Evolutionary conservation across 2,797 vertebrate genomes (phyloP), one percentile per base, ranked within the genome.

Genomic region (Coendou prehensilis): DNA sequence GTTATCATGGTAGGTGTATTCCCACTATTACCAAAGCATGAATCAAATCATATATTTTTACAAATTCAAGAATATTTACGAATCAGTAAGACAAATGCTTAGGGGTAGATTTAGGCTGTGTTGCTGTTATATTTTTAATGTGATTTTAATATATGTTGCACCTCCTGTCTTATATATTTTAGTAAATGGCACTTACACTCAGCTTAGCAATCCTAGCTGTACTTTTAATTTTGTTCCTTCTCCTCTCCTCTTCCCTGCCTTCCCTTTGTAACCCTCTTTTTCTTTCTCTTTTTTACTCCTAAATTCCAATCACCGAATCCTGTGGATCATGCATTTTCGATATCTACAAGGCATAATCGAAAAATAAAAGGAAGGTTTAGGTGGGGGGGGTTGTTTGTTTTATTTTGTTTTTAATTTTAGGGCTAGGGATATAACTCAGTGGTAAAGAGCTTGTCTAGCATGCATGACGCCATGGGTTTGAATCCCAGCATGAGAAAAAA

Each of bases 41-140:
- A 89, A 69, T 89, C 54, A 81, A 92, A 63, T 78, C 22, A 52
- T 22, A 75, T 45, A 69, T 59, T 20, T 61, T 92, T 78, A 73
- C 26, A 94, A 80, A 22, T 71, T 86, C 47, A 92, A 88, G 69
- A 30, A 75, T 76, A 87, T 14, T 54, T 89, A 50, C 26, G 2
- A 91, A 37, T 30, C 50, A 73, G 57, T 37, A 92, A 80, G 37
- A 37, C 0, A 92, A 30, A 71, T 85, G n/a, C 26, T 45, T 86
- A 54, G 22, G 3, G 8, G 0, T 73, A 88, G 30, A 81, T 84
- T 59, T 71, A 33, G 76, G 22, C 28, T 79, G 0, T 45, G 26
- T 30, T 30, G 41, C 41, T 67, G 7, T 33, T 91, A 1, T 64
- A 54, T 69, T 69, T 92, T 82, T 87, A 76, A 69, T 22, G 17